A percentile compares a stretch with the other conserved stretches of the same genome.
phyloP scores from a whole-genome alignment of 2,113 vertebrate species.

The Picathartes gymnocephalus region DNA sequence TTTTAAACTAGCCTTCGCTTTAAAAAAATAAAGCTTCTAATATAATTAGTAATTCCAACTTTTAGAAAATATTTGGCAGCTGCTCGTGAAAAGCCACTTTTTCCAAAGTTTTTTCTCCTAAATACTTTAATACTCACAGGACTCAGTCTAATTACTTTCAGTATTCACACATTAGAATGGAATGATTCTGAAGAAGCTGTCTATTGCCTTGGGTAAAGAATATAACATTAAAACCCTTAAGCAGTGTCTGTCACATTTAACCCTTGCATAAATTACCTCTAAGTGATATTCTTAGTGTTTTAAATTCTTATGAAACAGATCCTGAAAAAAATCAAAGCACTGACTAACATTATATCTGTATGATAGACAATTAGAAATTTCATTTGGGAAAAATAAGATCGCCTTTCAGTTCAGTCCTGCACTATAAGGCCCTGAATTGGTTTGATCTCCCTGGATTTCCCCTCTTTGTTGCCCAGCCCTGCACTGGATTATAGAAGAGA shows the following conservation, averaged over 20 bases:
- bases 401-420: not conserved
- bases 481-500: not conserved
- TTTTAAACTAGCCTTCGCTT: not conserved
- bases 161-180: conserved; percentile 52
- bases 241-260: not conserved
- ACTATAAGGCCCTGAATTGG: not conserved
- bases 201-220: conserved; percentile 29
- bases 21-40: not conserved
- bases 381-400: not conserved
- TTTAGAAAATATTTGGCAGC: conserved; percentile 10
- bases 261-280: not conserved
- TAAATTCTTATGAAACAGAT: not conserved
- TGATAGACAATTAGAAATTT: not conserved
- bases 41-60: not conserved
- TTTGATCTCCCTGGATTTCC: not conserved
- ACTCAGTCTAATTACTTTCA: conserved; percentile 24
- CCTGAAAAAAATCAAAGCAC: not conserved
- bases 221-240: not conserved
- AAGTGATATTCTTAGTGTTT: not conserved
- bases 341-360: not conserved
- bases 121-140: conserved; percentile 38
- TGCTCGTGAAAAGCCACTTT: not conserved
- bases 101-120: conserved; percentile 14
- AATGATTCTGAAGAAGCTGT: conserved; percentile 39
- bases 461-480: not conserved